Evolutionary conservation across 1,140 invertebrate species (phyloP), one percentile per base, ranked within the genome.

Genomic region (Monochamus saltuarius): DNA sequence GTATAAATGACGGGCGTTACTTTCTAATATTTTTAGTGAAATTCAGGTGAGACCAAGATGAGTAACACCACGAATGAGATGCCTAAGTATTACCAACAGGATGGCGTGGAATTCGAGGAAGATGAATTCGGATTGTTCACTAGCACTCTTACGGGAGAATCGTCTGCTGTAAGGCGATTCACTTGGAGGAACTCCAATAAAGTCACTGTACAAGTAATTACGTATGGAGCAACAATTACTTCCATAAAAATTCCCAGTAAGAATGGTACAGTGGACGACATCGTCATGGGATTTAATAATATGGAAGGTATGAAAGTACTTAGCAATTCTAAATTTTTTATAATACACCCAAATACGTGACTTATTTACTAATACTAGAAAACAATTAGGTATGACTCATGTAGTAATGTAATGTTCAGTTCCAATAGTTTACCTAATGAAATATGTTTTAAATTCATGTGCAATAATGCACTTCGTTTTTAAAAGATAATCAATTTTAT

Each of bases 221-320:
- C 83, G 29, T 88, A 89, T 67, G 92, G 92, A 45, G 91, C 89
- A 3, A 88, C 86, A 1, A 85, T 94, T 34, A 89, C 85, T n/a
- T 84, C 85, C 42, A 83, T 95, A 22, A 79, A 83, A 75, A 80
- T 89, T 1, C 89, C 89, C 0, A 88, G 92, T 74, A 85, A 83
- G 64, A 73, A 83, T 66, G 89, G 89, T 1, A 73, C 81, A 14
- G 17, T 84, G 4, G 82, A 79, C 9, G 91, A 94, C 73, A 81
- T 95, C 11, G 85, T 86, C 0, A 80, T 92, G 9, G 92, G 92
- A 36, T 93, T 89, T 73, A 88, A 93, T 74, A 80, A 86, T 69
- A 77, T 93, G 37, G 75, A 84, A 65, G 85, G 89, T 61, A 73
- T 73, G 22, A 13, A 54, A 37, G n/a, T n/a, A n/a, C n/a, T n/a